phyloP scores from a whole-genome alignment of 2,888 invertebrate genomes.

The Idaea dimidiata region DNA sequence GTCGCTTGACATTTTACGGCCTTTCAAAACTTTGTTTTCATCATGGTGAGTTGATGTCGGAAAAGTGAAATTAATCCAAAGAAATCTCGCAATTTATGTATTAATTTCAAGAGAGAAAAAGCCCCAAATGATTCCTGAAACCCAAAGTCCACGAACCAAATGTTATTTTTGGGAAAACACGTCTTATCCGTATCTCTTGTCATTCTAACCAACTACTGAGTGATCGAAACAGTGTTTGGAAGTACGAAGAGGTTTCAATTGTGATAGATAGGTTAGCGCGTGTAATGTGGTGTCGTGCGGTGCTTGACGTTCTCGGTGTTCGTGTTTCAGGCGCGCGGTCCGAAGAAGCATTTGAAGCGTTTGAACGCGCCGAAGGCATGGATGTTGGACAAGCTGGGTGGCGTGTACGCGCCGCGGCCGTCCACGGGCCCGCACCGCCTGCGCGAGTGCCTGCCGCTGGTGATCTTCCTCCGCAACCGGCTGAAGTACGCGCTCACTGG shows the following conservation, averaged over 20 bases:
- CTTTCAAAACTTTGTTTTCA: conserved; percentile 65
- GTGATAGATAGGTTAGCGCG: too few relatives aligned
- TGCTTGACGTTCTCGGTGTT: conserved; percentile 9
- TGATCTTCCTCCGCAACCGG: conserved; percentile 97
- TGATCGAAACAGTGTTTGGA: neutral
- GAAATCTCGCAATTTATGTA: conserved; percentile 42
- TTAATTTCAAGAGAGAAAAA: neutral
- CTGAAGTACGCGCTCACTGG: conserved; percentile 99
- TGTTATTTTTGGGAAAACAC: too few relatives aligned
- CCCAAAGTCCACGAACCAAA: too few relatives aligned
- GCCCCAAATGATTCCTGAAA: too few relatives aligned
- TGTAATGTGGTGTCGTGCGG: neutral
- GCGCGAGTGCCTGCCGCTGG: conserved; percentile 97
- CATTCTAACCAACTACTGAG: too few relatives aligned
- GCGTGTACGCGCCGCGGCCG: conserved; percentile 98
- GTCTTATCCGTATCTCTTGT: too few relatives aligned
- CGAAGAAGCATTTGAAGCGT: conserved; percentile 99
- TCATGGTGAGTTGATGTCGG: conserved; percentile 67
- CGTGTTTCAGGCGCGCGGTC: conserved; percentile 94
- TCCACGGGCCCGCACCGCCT: conserved; percentile 99
- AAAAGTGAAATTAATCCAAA: conserved; percentile 45
- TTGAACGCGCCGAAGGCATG: conserved; percentile 99
- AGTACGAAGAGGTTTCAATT: too few relatives aligned
- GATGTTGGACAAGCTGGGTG: conserved; percentile 99
- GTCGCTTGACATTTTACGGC: conserved; percentile 34